Evolutionary conservation across 1,140 invertebrate species (phyloP).

Genomic region (Thaumatotibia leucotreta): DNA sequence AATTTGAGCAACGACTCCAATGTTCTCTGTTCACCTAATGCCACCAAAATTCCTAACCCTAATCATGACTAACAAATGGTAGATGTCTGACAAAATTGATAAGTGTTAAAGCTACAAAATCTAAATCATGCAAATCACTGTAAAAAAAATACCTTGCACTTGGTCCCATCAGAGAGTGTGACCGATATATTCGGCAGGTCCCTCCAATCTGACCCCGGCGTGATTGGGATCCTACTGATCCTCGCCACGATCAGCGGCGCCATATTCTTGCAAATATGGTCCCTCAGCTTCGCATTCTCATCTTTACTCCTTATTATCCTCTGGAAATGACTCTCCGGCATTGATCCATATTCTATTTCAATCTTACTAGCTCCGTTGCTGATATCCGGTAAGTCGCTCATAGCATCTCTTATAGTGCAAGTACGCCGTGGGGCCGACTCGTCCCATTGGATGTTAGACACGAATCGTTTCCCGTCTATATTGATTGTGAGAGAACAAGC

Average conservation of each 20-base stretch:
- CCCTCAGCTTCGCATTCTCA: conserved; percentile 78
- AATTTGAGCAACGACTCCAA: too few relatives aligned
- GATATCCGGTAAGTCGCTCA: conserved; percentile 89
- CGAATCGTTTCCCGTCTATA: conserved; percentile 83
- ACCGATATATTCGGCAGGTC: conserved; percentile 90
- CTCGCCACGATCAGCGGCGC: conserved; percentile 86
- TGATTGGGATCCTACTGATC: conserved; percentile 86
- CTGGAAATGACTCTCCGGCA: conserved; percentile 88
- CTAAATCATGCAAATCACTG: too few relatives aligned
- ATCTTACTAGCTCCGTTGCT: conserved; percentile 83
- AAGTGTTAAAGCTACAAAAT: too few relatives aligned
- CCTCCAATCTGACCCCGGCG: conserved; percentile 90
- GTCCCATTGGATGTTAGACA: conserved; percentile 63
- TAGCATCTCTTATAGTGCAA: conserved; percentile 87
- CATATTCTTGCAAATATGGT: conserved; percentile 94
- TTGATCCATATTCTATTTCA: conserved; percentile 85
- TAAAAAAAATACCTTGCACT: conserved; percentile 65
- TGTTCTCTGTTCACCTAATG: too few relatives aligned
- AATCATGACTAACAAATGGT: too few relatives aligned
- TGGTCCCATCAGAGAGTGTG: conserved; percentile 83
- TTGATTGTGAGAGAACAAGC: conserved; percentile 84
- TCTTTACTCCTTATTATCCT: conserved; percentile 81
- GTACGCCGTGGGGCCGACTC: conserved; percentile 84
- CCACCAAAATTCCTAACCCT: too few relatives aligned
- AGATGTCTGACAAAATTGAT: too few relatives aligned